Evolutionary conservation across 2,888 invertebrate genomes (phyloP).

Genomic region (Ophion obscuratus): DNA sequence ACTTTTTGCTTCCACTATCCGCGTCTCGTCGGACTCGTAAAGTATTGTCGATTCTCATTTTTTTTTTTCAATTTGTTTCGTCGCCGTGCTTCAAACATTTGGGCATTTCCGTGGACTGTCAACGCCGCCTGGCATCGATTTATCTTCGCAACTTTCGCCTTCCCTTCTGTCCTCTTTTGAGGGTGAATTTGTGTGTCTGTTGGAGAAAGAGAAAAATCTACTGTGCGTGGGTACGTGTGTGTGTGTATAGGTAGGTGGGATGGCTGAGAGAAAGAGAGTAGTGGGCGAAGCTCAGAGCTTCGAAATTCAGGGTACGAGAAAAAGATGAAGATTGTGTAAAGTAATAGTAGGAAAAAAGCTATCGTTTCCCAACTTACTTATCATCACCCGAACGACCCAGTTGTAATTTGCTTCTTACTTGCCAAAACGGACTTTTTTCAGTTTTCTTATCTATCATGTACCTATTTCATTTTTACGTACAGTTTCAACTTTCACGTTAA

Average conservation of each 20-base stretch:
- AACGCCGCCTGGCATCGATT: slow-evolving; percentile 55
- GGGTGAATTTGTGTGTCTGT: slow-evolving; percentile 39
- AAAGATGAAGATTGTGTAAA: slow-evolving; percentile 9
- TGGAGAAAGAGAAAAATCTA: slow-evolving; percentile 42
- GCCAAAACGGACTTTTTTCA: slow-evolving; percentile 19
- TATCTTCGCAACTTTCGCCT: slow-evolving; percentile 39
- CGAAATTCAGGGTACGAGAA: slow-evolving; percentile 8
- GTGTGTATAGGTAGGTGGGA: background rate
- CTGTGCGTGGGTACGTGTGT: too few relatives aligned
- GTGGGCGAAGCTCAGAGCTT: background rate
- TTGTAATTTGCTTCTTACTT: background rate
- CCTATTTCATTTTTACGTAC: background rate
- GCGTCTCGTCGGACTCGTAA: slow-evolving; percentile 9
- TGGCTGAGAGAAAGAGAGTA: background rate
- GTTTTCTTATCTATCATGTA: too few relatives aligned
- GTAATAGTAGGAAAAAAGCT: slow-evolving; percentile 16
- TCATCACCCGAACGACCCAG: slow-evolving; percentile 21
- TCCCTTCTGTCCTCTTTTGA: background rate
- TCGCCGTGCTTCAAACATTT: slow-evolving; percentile 10
- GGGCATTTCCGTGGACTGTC: slow-evolving; percentile 22
- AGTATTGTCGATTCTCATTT: background rate
- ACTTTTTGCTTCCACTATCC: slow-evolving; percentile 4
- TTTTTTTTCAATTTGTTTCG: slow-evolving; percentile 8
- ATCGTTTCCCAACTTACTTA: slow-evolving; percentile 45
- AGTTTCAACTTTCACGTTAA: background rate